Percentiles rank a stretch among this genome's conserved stretches.
These are phyloP conservation scores for Aegypius monachus DNA, from an alignment of 2,113 vertebrate genomes.

Conservation along the genomic window DNA sequence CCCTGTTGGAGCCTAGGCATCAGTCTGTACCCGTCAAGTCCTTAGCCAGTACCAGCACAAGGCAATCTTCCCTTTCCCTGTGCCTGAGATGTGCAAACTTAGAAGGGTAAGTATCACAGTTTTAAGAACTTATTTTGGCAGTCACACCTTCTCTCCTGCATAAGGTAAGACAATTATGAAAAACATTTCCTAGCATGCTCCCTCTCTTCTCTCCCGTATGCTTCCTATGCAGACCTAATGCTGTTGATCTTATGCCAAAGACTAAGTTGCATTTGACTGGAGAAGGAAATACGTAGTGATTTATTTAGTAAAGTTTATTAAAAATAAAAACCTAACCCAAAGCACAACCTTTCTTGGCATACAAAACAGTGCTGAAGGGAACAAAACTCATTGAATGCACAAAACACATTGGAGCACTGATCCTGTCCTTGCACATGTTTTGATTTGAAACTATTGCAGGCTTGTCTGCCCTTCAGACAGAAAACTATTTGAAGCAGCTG, in stretches of 20 bases:
- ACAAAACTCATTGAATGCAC: neutral
- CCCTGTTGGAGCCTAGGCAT: neutral
- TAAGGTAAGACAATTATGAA: neutral
- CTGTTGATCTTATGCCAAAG: neutral
- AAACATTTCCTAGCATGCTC: neutral
- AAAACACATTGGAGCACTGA: neutral
- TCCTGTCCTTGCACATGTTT: constrained; percentile 57
- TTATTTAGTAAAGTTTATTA: constrained; percentile 13
- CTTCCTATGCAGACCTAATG: neutral
- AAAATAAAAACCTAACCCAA: constrained; percentile 10
- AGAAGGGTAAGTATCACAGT: neutral
- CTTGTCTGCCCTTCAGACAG: constrained; percentile 72
- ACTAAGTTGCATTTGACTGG: neutral
- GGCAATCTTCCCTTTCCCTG: neutral
- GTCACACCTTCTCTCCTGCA: neutral
- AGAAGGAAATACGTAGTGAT: neutral
- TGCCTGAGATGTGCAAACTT: neutral
- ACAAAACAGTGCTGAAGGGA: neutral
- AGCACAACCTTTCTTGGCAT: neutral
- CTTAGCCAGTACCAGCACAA: neutral
- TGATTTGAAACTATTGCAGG: constrained; percentile 50
- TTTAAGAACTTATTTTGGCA: neutral
- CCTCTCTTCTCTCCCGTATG: neutral
- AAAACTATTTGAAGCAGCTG: constrained; percentile 73
- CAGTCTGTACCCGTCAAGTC: neutral